Percentiles rank a stretch among this genome's conserved stretches.
These are phyloP conservation scores for Philopotamus ludificatus DNA, from an alignment of 1,140 invertebrate genomes.

Conservation along the genomic window DNA sequence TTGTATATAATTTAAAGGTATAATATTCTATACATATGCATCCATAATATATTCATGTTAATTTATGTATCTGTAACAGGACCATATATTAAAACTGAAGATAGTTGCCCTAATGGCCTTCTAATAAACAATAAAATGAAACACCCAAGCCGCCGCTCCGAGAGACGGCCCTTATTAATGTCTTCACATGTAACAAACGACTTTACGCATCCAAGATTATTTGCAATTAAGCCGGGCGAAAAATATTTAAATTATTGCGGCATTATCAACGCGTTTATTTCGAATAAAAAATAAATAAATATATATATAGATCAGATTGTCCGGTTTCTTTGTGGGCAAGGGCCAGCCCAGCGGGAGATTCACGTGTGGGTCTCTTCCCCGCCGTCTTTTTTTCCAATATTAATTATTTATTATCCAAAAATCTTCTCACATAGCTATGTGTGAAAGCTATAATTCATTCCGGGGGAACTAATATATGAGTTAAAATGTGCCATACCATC, in stretches of 20 bases:
- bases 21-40: too few species aligned
- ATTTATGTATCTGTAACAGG: constrained; percentile 39
- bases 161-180: constrained; percentile 20
- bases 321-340: too few species aligned
- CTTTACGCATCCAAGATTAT: too few species aligned
- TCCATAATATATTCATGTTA: too few species aligned
- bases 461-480: too few species aligned
- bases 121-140: constrained; percentile 39
- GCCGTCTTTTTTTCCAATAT: constrained; percentile 26
- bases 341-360: constrained; percentile 15
- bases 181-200: constrained; percentile 21
- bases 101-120: constrained; percentile 31
- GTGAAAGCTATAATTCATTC: constrained; percentile 29
- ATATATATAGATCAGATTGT: too few species aligned
- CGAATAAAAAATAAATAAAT: too few species aligned
- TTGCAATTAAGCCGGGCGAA: too few species aligned
- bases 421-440: constrained; percentile 31
- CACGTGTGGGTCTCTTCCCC: constrained; percentile 22
- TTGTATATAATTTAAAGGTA: too few species aligned
- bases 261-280: too few species aligned
- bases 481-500: too few species aligned
- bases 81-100: constrained; percentile 25
- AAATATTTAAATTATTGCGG: too few species aligned
- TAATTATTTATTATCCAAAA: constrained; percentile 38
- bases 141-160: constrained; percentile 19